Conservation (phyloP, 2,113 vertebrate species). For the Calidris pugnax region DNA sequence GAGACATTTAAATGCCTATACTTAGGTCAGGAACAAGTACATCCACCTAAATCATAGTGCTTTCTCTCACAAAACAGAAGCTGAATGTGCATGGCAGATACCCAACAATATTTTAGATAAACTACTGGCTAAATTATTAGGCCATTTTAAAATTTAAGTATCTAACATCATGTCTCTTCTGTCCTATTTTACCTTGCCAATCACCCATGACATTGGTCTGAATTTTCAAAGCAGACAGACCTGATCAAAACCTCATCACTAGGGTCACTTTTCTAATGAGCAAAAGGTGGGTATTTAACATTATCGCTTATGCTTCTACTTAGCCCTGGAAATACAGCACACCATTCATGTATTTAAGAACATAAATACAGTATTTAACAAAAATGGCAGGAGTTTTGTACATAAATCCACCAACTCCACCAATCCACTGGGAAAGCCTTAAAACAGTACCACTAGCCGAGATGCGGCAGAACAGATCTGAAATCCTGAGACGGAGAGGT, state of each 20-base stretch:
- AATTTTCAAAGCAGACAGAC: not conserved
- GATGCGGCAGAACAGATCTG: not conserved
- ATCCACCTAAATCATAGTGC: not conserved
- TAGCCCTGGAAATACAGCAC: not conserved
- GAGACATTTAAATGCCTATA: not conserved
- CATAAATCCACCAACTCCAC: not conserved
- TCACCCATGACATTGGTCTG: not conserved
- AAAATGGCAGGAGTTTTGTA: not conserved
- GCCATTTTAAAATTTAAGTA: not conserved
- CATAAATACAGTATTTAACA: not conserved
- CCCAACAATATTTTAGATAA: not conserved
- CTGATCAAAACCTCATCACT: not conserved
- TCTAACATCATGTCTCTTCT: fast-evolving
- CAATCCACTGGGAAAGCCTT: not conserved
- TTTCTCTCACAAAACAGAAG: fast-evolving
- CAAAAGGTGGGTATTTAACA: not conserved
- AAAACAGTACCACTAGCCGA: not conserved
- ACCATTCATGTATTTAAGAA: not conserved
- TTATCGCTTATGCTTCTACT: not conserved
- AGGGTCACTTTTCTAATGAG: not conserved
- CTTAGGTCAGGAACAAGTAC: not conserved
- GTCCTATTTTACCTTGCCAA: not conserved
- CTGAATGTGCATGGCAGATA: not conserved
- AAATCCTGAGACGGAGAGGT: fast-evolving
- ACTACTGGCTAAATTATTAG: not conserved